Base-by-base conservation (phyloP, 2,888 invertebrate genomes). In the Branchellion lobata region DNA sequence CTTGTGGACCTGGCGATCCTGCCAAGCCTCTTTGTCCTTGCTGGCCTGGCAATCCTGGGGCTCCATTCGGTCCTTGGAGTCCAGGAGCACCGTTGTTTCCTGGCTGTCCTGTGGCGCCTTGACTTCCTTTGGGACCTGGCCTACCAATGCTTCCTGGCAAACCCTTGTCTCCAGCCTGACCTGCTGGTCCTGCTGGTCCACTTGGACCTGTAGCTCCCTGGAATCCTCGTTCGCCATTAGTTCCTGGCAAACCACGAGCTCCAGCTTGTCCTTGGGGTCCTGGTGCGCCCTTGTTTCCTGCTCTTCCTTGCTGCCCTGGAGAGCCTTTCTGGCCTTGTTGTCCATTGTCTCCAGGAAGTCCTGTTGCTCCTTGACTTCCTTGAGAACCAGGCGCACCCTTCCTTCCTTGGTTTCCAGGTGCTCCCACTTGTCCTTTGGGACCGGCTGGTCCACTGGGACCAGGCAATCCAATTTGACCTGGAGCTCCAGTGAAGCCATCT, bases 141-240 rank as follows among this genome's bases (percentile, higher is more conserved):
- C 36, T 31, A 0, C 81, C 81, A 33, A 76, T 47, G 29, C 40
- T 51, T 21, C 81, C 81, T 36, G 77, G 76, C 21, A n/a, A 34
- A 36, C 81, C 81, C 27, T 80, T 77, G n/a, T 75, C 80, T 14
- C 81, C 82, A 74, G 79, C 34, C 21, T 18, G 11, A 72, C 79
- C 79, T 8, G 31, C n/a, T 61, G 47, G 77, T 24, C 81, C 81
- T n/a, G 82, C 79, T 53, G 84, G 83, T 83, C 94, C 94, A 1
- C 72, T 33, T 3, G 57, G 65, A 29, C 82, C 82, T 2, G 79
- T 33, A 51, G 77, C 51, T 18, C 82, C 82, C 69, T 36, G 74
- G n/a, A 74, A 33, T 21, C 82, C 81, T 14, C 18, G 24, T 8
- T 61, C 53, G 18, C 76, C 76, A 51, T 31, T 24, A 14, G 2